Conservation (phyloP, 2,113 vertebrate genomes). For the Otis tarda region DNA sequence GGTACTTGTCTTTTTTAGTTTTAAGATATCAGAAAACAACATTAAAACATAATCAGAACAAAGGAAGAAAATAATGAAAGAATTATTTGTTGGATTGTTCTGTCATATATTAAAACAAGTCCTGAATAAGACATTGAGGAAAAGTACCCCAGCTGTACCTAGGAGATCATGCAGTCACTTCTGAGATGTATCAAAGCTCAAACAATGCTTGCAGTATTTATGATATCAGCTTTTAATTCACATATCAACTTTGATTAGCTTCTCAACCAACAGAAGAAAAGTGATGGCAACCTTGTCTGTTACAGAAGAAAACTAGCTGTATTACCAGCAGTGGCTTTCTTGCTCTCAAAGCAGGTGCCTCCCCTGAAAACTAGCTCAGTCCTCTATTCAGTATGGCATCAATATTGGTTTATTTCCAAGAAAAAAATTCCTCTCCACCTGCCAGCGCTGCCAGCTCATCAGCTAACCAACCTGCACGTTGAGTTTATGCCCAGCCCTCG, state of each 20-base stretch:
- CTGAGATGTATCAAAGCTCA: not conserved
- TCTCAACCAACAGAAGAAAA: not conserved
- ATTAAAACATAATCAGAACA: not conserved
- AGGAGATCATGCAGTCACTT: not conserved
- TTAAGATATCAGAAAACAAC: not conserved
- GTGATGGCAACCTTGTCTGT: not conserved
- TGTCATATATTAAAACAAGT: not conserved
- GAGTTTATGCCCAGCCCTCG: not conserved
- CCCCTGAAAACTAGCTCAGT: not conserved
- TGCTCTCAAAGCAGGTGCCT: not conserved
- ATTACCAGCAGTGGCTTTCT: not conserved
- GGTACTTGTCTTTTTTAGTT: not conserved
- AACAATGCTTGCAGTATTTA: not conserved
- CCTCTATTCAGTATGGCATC: not conserved
- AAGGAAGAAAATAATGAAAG: not conserved
- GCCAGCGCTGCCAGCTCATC: not conserved
- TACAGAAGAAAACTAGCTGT: not conserved
- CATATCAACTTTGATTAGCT: not conserved
- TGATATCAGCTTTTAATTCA: not conserved
- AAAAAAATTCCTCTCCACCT: not conserved
- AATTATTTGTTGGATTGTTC: not conserved
- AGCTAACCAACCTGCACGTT: fast-evolving
- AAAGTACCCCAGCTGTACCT: not conserved
- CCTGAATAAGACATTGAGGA: not conserved
- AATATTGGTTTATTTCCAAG: not conserved